Base-by-base conservation (phyloP, 2,888 invertebrate species). In the Graphium colonna region DNA sequence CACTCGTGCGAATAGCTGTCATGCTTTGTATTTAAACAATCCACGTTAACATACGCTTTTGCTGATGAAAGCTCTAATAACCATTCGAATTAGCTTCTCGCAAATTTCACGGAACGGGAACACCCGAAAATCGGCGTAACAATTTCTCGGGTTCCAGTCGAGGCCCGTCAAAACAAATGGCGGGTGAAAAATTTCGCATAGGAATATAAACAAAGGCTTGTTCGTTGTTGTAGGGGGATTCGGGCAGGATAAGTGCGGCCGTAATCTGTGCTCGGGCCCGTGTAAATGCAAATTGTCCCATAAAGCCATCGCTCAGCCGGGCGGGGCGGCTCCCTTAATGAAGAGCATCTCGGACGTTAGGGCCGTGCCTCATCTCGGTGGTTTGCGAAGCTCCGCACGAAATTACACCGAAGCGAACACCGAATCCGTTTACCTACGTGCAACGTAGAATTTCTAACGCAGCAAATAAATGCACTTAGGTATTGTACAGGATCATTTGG, bases 201-300 rank as follows among this genome's bases (percentile, higher is more conserved):
- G 65, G 71, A 75, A 80, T 77, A 83, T 85, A 89, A 88, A 88
- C 84, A 87, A 84, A 84, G 79, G 79, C 77, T 81, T 85, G 82
- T 83, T 83, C 73, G 77, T 44, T 21, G 73, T 72, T 68, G 74
- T 63, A 45, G 63, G 67, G 67, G 65, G 72, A 69, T 71, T 85
- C 82, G 82, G 78, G 74, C 78, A 77, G 80, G 84, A 83, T 87
- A 86, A 88, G 83, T 83, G 79, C 84, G 81, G 75, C 73, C 79
- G 84, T 88, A 88, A 88, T 88, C 87, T 85, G 81, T 81, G 82
- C 83, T 76, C 71, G 76, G 78, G 83, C 82, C 84, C 87, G 87
- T 88, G 89, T 88, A 88, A 89, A 89, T 89, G 89, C 87, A 89
- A 89, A 89, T 89, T 79, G 86, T 85, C 79, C 84, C 79, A 87